Conservation (phyloP, 2,797 vertebrate genomes). For the Distichodus sexfasciatus region DNA sequence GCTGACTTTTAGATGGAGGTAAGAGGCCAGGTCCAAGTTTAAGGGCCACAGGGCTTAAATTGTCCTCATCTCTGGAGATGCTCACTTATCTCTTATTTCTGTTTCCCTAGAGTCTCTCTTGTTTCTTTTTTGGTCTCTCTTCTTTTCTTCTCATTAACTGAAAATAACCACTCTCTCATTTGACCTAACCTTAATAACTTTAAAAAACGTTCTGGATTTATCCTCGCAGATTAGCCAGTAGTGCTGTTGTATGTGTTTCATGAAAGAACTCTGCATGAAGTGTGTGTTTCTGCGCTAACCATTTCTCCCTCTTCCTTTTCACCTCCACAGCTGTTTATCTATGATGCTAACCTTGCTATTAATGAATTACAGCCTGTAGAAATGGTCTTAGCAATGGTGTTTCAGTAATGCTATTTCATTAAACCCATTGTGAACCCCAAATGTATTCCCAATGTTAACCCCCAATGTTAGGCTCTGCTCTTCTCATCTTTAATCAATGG, state of each 20-base stretch:
- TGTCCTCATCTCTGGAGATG: neutral
- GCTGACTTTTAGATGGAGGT: neutral
- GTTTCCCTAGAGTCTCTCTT: neutral
- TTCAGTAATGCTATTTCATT: too few species aligned
- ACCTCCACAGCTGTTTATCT: neutral
- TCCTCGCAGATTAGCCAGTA: neutral
- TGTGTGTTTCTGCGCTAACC: neutral
- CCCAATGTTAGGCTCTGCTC: too few species aligned
- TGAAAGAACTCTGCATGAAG: too few species aligned
- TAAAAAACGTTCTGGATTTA: neutral
- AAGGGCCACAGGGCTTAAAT: neutral
- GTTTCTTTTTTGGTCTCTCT: neutral
- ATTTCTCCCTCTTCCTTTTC: neutral
- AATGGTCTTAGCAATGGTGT: neutral
- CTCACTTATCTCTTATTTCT: neutral
- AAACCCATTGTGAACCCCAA: too few species aligned
- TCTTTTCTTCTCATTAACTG: slow-evolving; percentile 16
- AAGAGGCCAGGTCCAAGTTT: neutral
- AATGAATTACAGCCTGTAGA: slow-evolving; percentile 15
- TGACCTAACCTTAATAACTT: neutral
- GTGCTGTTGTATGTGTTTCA: too few species aligned
- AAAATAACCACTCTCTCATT: slow-evolving; percentile 31
- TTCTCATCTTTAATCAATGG: slow-evolving; percentile 19
- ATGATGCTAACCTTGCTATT: neutral
- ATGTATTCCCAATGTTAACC: too few species aligned